Percentiles rank a stretch among this genome's conserved stretches.
Evolutionary conservation across 2,113 vertebrate genomes (phyloP).

Genomic region (Hippopotamus amphibius): DNA sequence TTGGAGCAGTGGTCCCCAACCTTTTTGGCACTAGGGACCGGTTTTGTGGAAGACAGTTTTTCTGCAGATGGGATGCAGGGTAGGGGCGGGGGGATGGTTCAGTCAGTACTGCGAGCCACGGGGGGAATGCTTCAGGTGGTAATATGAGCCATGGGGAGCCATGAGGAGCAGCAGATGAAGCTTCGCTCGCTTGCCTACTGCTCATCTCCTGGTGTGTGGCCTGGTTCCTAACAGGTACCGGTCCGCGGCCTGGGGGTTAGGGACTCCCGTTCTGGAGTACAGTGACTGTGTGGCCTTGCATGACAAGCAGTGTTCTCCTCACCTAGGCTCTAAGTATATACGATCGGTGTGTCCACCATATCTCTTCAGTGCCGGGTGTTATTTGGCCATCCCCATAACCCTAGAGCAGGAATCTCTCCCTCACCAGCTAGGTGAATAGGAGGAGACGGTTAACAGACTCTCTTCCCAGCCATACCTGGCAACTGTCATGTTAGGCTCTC

Average conservation of each 20-base stretch:
- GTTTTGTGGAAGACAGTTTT: no score
- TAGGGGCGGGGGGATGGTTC: no score
- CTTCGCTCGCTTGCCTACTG: no score
- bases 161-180: no score
- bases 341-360: accelerated
- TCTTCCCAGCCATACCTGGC: background rate
- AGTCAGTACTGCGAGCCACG: no score
- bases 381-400: background rate
- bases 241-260: no score
- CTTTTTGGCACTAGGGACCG: no score
- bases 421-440: background rate
- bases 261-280: background rate
- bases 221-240: no score
- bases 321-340: background rate
- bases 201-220: no score
- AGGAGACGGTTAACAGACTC: background rate
- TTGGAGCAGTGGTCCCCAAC: background rate
- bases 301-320: background rate
- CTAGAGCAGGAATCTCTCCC: background rate
- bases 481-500: background rate
- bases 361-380: accelerated
- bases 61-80: no score
- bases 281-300: background rate
- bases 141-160: no score
- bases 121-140: no score